phyloP scores from a whole-genome alignment of 2,888 invertebrate species.

The Meteorus colon region DNA sequence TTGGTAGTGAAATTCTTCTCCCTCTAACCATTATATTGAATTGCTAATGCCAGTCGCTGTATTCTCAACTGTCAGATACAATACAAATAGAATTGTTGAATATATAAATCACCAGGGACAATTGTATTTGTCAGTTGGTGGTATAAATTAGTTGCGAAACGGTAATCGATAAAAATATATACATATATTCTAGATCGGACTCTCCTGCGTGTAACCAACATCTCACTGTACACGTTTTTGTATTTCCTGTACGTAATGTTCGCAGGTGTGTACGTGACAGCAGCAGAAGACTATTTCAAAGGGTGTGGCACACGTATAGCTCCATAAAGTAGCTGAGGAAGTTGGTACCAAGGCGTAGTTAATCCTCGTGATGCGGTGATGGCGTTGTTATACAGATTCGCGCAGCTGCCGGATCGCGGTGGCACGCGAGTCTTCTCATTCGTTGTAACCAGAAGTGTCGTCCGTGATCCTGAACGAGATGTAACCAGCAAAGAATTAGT shows the following conservation, averaged over 20 bases:
- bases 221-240: neutral
- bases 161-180: constrained; percentile 8
- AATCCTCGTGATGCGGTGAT: constrained; percentile 76
- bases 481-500: constrained; percentile 88
- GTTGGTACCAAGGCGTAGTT: constrained; percentile 37
- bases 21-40: neutral
- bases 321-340: constrained; percentile 19
- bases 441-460: constrained; percentile 85
- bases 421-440: constrained; percentile 90
- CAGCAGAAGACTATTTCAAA: neutral
- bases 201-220: neutral
- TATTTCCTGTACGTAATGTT: neutral
- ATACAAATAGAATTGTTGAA: neutral
- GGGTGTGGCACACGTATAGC: neutral
- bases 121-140: neutral
- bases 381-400: constrained; percentile 87
- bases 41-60: neutral
- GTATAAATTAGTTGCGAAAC: neutral
- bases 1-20: neutral
- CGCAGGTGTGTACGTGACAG: neutral
- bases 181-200: neutral
- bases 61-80: neutral
- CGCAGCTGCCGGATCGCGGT: constrained; percentile 86
- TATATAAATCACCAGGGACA: constrained; percentile 6
- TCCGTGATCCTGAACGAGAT: constrained; percentile 85